Evolutionary conservation across 2,888 invertebrate species (phyloP).

Genomic region (Hyposoter didymator): DNA sequence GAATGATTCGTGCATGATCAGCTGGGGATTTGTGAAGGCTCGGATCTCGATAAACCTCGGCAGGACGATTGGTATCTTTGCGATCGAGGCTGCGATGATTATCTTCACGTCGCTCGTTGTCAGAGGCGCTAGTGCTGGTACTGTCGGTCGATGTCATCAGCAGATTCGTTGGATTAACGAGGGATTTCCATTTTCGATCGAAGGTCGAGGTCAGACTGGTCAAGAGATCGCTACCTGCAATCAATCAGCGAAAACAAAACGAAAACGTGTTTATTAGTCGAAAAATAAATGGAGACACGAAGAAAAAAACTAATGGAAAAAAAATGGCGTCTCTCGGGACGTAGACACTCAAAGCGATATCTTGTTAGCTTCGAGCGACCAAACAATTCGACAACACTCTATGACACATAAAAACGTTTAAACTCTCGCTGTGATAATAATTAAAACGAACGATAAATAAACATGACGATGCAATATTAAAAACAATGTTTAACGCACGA

Average conservation of each 20-base stretch:
- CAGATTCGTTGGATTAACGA: constrained; percentile 87
- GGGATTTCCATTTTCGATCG: constrained; percentile 92
- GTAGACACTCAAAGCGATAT: constrained; percentile 78
- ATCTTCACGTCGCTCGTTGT: constrained; percentile 71
- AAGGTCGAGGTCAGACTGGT: constrained; percentile 93
- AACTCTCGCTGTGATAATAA: constrained; percentile 60
- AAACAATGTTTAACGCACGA: constrained; percentile 21
- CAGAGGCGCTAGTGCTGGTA: constrained; percentile 68
- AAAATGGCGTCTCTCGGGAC: constrained; percentile 79
- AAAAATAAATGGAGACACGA: constrained; percentile 77
- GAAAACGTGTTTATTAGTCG: constrained; percentile 68
- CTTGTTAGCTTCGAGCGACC: constrained; percentile 60
- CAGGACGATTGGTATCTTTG: constrained; percentile 65
- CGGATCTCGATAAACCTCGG: constrained; percentile 80
- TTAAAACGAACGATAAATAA: constrained; percentile 47
- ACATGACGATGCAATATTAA: constrained; percentile 53
- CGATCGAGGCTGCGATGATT: constrained; percentile 66
- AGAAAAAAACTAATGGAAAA: not conserved
- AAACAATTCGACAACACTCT: constrained; percentile 55
- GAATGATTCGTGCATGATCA: constrained; percentile 75
- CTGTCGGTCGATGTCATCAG: constrained; percentile 68
- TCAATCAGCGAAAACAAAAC: constrained; percentile 45
- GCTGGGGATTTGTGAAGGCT: constrained; percentile 79
- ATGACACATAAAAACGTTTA: constrained; percentile 50
- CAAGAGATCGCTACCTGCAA: constrained; percentile 93